These are phyloP conservation scores for Synchiropus splendidus DNA, from an alignment of 2,113 vertebrate species.

Conservation along the genomic window DNA sequence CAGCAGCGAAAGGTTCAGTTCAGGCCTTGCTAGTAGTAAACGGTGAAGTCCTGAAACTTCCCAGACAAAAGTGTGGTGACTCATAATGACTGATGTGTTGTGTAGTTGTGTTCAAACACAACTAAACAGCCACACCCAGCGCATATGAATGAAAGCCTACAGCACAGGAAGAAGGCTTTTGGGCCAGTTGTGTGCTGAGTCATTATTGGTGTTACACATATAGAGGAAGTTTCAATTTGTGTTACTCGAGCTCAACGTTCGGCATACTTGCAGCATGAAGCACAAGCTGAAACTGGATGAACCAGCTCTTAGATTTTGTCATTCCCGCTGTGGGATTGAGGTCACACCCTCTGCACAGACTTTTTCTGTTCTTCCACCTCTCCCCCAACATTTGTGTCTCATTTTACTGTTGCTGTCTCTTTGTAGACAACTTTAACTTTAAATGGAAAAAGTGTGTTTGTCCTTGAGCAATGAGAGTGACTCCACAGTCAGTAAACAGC, in stretches of 20 bases:
- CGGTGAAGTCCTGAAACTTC: too few relatives aligned
- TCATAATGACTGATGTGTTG: too few relatives aligned
- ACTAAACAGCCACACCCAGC: slow-evolving; percentile 19
- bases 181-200: slow-evolving; percentile 4
- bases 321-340: slow-evolving; percentile 35
- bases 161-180: slow-evolving; percentile 9
- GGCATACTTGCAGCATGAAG: slow-evolving; percentile 22
- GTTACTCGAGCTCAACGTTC: slow-evolving; percentile 3
- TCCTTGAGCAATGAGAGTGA: not conserved
- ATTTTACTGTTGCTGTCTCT: not conserved
- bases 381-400: slow-evolving; percentile 1
- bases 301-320: slow-evolving; percentile 38
- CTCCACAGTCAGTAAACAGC: not conserved
- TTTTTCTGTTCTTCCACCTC: not conserved
- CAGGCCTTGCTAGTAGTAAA: too few relatives aligned
- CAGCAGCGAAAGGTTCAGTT: not conserved
- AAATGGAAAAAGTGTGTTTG: slow-evolving; percentile 4
- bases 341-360: slow-evolving; percentile 35
- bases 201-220: not conserved
- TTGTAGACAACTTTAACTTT: slow-evolving; percentile 1
- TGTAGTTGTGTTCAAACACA: not conserved
- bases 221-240: not conserved
- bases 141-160: slow-evolving; percentile 5
- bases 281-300: slow-evolving; percentile 39
- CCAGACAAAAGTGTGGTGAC: too few relatives aligned